Conservation (phyloP, 2,888 invertebrate genomes). For the Apotomis betuletana region DNA sequence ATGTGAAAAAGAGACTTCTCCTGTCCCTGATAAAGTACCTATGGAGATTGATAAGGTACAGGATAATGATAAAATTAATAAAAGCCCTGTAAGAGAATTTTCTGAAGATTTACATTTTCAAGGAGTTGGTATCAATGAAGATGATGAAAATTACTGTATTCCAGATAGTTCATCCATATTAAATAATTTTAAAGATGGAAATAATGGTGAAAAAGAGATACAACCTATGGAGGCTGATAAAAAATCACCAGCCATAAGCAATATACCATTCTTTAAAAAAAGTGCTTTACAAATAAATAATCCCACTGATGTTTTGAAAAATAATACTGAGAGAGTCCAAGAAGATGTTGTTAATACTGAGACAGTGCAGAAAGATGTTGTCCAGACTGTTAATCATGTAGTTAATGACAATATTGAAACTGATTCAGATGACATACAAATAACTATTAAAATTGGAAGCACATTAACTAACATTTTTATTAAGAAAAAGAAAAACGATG, state of each 20-base stretch:
- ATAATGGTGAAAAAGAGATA: background rate
- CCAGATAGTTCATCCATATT: slow-evolving; percentile 21
- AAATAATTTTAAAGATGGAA: background rate
- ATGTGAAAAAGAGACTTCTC: slow-evolving; percentile 12
- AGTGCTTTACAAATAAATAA: slow-evolving; percentile 49
- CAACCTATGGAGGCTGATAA: background rate
- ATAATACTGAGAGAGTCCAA: slow-evolving; percentile 38
- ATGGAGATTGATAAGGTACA: slow-evolving; percentile 20
- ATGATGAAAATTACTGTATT: background rate
- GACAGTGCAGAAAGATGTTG: slow-evolving; percentile 37
- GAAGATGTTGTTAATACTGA: slow-evolving; percentile 43
- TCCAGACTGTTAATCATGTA: slow-evolving; percentile 47
- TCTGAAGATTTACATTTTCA: background rate
- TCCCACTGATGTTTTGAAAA: background rate
- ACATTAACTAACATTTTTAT: slow-evolving; percentile 70
- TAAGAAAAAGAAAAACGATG: slow-evolving; percentile 67
- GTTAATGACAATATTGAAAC: slow-evolving; percentile 46
- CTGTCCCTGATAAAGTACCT: background rate
- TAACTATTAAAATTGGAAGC: slow-evolving; percentile 71
- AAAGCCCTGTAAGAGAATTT: slow-evolving; percentile 2
- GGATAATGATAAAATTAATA: background rate
- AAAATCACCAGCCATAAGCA: slow-evolving; percentile 35
- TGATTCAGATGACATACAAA: slow-evolving; percentile 68
- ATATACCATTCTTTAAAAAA: slow-evolving; percentile 65
- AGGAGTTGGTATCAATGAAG: background rate